phyloP scores from a whole-genome alignment of 64 coral and sea anemone species.

The Montipora capricornis region DNA sequence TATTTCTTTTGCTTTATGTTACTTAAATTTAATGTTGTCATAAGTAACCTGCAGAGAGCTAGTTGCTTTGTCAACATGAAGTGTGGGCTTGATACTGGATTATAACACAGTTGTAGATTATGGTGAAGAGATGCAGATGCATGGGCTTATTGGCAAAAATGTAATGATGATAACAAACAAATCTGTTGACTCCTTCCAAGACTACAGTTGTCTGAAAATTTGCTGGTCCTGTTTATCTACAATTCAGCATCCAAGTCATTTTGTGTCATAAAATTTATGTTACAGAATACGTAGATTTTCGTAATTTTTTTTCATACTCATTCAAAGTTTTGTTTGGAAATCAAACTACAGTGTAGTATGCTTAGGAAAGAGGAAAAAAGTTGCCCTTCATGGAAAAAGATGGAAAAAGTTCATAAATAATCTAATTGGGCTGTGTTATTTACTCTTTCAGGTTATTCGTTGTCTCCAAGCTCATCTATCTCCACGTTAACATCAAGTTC shows the following conservation, averaged over 20 bases:
- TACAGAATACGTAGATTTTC: neutral
- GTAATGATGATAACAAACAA: neutral
- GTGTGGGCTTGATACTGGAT: constrained; percentile 14
- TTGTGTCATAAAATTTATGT: neutral
- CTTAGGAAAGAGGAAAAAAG: neutral
- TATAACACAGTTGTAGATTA: constrained; percentile 20
- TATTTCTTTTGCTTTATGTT: constrained; percentile 23
- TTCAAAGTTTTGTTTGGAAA: neutral
- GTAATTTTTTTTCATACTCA: neutral
- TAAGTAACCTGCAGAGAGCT: constrained; percentile 28
- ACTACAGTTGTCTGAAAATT: neutral
- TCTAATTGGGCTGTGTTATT: constrained; percentile 8
- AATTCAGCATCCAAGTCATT: neutral
- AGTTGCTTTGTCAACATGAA: constrained; percentile 19
- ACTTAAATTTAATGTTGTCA: constrained; percentile 53
- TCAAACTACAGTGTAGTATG: neutral
- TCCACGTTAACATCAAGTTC: constrained; percentile 75
- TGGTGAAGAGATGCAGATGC: neutral
- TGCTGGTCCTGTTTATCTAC: neutral
- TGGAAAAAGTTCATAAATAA: neutral
- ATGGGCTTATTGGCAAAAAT: constrained; percentile 1
- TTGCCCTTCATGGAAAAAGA: neutral
- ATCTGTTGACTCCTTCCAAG: constrained; percentile 10
- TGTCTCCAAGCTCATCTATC: constrained; percentile 70
- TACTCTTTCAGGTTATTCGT: constrained; percentile 70